These are phyloP conservation scores for Andrena fulva DNA, from an alignment of 2,888 invertebrate species.

Conservation along the genomic window DNA sequence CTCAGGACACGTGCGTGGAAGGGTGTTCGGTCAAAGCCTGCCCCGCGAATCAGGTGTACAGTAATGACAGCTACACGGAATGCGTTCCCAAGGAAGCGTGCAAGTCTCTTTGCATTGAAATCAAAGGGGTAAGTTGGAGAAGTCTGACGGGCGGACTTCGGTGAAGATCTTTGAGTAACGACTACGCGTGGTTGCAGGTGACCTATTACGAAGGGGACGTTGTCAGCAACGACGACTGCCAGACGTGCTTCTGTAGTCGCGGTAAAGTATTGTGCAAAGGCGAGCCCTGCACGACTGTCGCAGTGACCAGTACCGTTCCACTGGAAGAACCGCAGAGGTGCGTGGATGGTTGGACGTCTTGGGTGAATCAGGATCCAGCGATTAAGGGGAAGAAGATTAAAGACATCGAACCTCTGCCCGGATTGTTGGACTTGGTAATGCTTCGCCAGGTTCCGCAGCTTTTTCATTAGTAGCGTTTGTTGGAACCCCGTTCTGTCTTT, in stretches of 20 bases:
- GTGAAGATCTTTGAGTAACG: background rate
- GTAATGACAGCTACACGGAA: slow-evolving; percentile 88
- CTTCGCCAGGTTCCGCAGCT: background rate
- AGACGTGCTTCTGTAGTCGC: slow-evolving; percentile 92
- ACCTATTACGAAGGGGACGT: slow-evolving; percentile 91
- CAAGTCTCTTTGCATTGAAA: slow-evolving; percentile 89
- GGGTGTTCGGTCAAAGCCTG: slow-evolving; percentile 93
- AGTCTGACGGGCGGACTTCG: background rate
- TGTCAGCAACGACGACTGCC: slow-evolving; percentile 91
- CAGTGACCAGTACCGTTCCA: slow-evolving; percentile 70
- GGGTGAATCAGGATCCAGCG: slow-evolving; percentile 89
- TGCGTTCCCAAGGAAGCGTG: slow-evolving; percentile 92
- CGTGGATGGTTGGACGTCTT: slow-evolving; percentile 91
- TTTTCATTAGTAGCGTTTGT: background rate
- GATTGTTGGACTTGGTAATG: slow-evolving; percentile 86
- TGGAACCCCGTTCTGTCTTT: too few relatives aligned
- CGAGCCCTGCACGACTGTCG: slow-evolving; percentile 87
- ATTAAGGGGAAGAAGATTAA: slow-evolving; percentile 82
- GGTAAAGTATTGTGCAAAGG: slow-evolving; percentile 90
- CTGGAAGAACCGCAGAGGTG: slow-evolving; percentile 86
- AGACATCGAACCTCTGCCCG: slow-evolving; percentile 88
- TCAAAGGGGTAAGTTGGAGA: slow-evolving; percentile 86
- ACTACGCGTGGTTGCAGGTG: slow-evolving; percentile 24
- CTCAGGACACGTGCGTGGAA: slow-evolving; percentile 92
- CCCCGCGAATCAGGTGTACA: slow-evolving; percentile 90